Evolutionary conservation across 2,113 vertebrate species (phyloP).

Genomic region (Oriolus oriolus): DNA sequence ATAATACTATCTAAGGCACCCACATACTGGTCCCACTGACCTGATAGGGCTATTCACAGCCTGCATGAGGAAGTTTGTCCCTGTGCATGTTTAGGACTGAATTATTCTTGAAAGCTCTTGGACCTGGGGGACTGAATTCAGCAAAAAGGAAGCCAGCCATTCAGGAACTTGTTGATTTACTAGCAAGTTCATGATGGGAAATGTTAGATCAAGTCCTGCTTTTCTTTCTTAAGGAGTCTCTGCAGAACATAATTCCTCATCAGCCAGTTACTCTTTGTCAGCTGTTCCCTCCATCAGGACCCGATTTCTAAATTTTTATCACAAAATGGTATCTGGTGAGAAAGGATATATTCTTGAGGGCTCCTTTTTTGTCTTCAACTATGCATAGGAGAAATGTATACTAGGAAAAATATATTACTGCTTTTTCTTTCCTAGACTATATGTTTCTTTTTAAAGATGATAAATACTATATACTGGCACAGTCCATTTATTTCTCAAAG

Average conservation of each 20-base stretch:
- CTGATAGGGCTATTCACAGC: background rate
- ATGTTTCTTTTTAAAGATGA: background rate
- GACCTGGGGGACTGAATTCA: background rate
- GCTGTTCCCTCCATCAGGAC: background rate
- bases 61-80: background rate
- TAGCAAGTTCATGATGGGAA: background rate
- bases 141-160: background rate
- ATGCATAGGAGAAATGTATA: background rate
- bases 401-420: background rate
- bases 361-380: background rate
- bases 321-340: background rate
- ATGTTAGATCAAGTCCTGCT: background rate
- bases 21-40: background rate
- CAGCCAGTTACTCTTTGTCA: background rate
- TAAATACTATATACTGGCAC: background rate
- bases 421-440: background rate
- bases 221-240: background rate
- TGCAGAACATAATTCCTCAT: background rate
- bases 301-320: background rate
- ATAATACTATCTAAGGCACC: background rate
- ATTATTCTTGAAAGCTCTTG: background rate
- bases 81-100: background rate
- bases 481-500: constrained; percentile 36
- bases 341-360: background rate
- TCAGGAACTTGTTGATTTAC: background rate